Percentiles rank a stretch among this genome's conserved stretches.
phyloP scores from a whole-genome alignment of 2,888 invertebrate genomes.

The Amphipoea lucens region DNA sequence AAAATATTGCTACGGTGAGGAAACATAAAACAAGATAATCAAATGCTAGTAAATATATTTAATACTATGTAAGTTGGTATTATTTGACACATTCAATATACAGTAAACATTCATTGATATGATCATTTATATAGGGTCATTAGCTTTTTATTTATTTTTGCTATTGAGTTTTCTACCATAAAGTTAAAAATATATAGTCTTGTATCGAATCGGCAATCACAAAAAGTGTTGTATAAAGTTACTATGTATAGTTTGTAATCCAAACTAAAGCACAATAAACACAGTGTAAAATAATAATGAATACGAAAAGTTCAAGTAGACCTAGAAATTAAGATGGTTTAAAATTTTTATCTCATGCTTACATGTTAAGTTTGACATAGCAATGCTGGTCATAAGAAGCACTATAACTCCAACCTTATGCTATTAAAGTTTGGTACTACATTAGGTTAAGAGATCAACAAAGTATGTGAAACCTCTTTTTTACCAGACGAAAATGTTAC shows the following conservation, averaged over 20 bases:
- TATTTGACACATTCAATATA: conserved; percentile 9
- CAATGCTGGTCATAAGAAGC: conserved; percentile 1
- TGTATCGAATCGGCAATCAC: not conserved
- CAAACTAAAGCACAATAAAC: conserved; percentile 12
- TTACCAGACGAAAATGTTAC: not conserved
- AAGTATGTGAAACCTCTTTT: not conserved
- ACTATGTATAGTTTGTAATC: conserved; percentile 6
- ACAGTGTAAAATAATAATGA: not conserved
- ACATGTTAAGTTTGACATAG: not conserved
- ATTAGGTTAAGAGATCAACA: not conserved
- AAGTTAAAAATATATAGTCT: conserved; percentile 9
- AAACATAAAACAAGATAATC: conserved; percentile 9
- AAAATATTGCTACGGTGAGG: not conserved
- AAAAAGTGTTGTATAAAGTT: not conserved
- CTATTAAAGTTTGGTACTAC: conserved; percentile 4
- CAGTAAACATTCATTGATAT: conserved; percentile 15
- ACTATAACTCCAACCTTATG: not conserved
- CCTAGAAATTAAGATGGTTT: conserved; percentile 15
- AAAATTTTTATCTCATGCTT: not conserved
- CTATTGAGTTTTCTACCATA: not conserved
- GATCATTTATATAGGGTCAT: not conserved
- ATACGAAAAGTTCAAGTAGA: not conserved
- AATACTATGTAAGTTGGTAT: conserved; percentile 25
- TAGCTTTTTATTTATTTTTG: not conserved
- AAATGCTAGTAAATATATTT: conserved; percentile 18